Evolutionary conservation across 2,797 vertebrate genomes (phyloP), one percentile per base, ranked within the genome.

Genomic region (Gobio occitaniae): DNA sequence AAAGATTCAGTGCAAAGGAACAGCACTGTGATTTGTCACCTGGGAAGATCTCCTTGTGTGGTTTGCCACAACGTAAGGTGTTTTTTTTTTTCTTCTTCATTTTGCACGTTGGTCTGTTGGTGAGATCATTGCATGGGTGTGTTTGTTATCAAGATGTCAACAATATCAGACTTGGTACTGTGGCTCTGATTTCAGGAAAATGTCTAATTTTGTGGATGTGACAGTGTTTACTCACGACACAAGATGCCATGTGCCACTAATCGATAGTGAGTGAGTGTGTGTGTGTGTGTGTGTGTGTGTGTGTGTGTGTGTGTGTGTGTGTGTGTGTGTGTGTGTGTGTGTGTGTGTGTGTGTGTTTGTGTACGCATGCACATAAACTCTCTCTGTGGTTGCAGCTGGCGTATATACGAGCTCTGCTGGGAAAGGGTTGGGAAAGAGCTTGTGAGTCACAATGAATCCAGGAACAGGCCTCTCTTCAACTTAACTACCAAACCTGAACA

Each of bases 371-470:
- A 65, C 77, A 65, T 75, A 71, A 80, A 56, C 59, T 59, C 80
- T 87, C 78, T 87, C 86, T 93, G 92, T 90, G 93, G 92, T 91
- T 90, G 85, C 90, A 92, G 91, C 91, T 94, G 93, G 92, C 91
- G 91, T 95, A 92, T 94, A 92, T 94, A 91, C 94, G 89, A 90
- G 86, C 92, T 90, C 92, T 95, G 92, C 94, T 95, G 94, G 94
- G 94, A 95, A 95, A 91, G 90, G 91, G 92, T 92, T 94, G 93
- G 92, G 94, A 94, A 93, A 93, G 93, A 92, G 92, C 90, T 91
- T 92, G 91, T 95, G 94, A 96, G 93, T 95, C 95, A 96, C 84
- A 92, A 92, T 93, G 91, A 93, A 89, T 95, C 93, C 93, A 93
- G 93, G 93, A 96, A 95, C 93, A 91, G 90, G 93, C 90, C 89